Base-by-base conservation (phyloP, 2,113 vertebrate genomes). In the Hylia prasina region DNA sequence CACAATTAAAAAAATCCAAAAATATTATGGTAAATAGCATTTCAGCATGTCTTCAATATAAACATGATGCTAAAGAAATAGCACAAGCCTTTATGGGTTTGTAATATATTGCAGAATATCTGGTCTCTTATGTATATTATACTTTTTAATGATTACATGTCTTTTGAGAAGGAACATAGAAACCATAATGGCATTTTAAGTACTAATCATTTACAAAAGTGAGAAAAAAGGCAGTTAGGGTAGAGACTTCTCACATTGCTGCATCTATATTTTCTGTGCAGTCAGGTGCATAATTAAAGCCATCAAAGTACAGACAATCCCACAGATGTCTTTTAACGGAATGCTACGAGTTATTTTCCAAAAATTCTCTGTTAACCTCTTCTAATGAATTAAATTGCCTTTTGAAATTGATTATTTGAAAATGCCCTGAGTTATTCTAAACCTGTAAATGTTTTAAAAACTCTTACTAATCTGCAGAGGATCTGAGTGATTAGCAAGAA, bases 1-100 rank as follows among this genome's bases (percentile, higher is more conserved):
- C 10, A 73, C 7, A 44, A 66, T 22, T 60, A 4, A 10, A 35
- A 35, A 60, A 53, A 13, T 0, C 13, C 11, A 1, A 27, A 18
- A 73, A 45, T 2, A 33, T 48, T 69, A 53, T 25, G 9, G 5
- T 28, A 25, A 78, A 64, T 65, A 45, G 13, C 10, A 31, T 71
- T 77, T 56, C 53, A 39, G 6, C 42, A 37, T 64, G 24, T 57
- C 37, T 80, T 77, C 25, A 48, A 19, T 31, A 54, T 14, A 61
- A 73, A 40, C 0, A 2, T 2, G 4, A 66, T 61, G 7, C 13
- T 71, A 79, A 63, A 9, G 5, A 66, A 69, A 56, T 33, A 69
- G 1, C 33, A 25, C 9, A 63, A 50, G 13, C 4, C 6, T 65
- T 53, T 53, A 51, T 2, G 4, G 2, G 4, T 64, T 80, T 83